Base-by-base conservation (phyloP, 2,113 vertebrate species). In the Pagrus major region DNA sequence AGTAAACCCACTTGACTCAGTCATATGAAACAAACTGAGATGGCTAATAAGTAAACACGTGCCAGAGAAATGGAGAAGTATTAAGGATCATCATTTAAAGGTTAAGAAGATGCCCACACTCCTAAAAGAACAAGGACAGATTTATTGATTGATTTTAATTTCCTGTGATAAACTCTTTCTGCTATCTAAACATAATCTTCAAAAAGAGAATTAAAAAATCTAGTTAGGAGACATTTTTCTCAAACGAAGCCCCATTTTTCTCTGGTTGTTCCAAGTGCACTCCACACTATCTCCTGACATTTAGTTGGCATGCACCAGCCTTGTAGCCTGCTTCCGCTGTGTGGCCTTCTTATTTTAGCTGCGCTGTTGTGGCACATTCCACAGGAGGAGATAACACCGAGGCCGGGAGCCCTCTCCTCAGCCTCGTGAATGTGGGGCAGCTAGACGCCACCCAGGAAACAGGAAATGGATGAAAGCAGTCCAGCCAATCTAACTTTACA, bases 261-360 rank as follows among this genome's bases (percentile, higher is more conserved):
- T 49, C 55, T 25, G 1, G 29, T 68, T 59, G 65, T 61, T 78
- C 67, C 31, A 21, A 85, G 63, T 23, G 18, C 80, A 54, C 78
- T 87, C 76, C 25, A 78, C 86, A 76, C 85, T 91, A 90, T 94
- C 93, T 90, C 89, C 68, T 94, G 93, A 94, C 93, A 95, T 95
- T 95, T 94, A 90, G 89, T 90, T 88, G 89, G 89, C 81, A 78
- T 86, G 86, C 81, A 77, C 80, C 71, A 47, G 83, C 78, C 84
- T 88, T 86, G 44, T 64, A 80, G 68, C 76, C 76, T 39, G 85
- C 89, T 93, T 90, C 91, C 87, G 80, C 86, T 64, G 87, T 80
- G 87, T 72, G 63, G 88, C 77, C 75, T 78, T 93, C 94, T 94
- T 95, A 93, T 94, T 94, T 94, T 95, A 95, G 93, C 92, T 85